These are phyloP conservation scores for Apeltes quadracus DNA, from an alignment of 2,113 vertebrate genomes.

Conservation along the genomic window DNA sequence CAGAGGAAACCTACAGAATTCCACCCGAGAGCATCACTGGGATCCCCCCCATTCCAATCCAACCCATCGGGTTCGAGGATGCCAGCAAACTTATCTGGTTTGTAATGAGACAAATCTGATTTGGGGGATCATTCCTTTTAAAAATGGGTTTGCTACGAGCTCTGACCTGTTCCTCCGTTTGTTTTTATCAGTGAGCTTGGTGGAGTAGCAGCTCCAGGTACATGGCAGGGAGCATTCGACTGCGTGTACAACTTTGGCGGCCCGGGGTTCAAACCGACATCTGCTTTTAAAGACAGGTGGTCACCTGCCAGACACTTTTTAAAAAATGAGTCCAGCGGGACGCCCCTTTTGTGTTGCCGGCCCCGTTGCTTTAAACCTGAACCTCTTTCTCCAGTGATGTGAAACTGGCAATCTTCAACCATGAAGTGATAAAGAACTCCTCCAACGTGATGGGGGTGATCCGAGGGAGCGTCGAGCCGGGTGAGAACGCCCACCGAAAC, in stretches of 20 bases:
- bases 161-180: background rate
- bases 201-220: slow-evolving; percentile 48
- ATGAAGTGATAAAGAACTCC: slow-evolving; percentile 74
- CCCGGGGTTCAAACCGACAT: slow-evolving; percentile 79
- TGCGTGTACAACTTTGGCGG: slow-evolving; percentile 85
- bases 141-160: background rate
- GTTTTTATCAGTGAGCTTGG: slow-evolving; percentile 75
- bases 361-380: background rate
- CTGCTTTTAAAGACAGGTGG: slow-evolving; percentile 73
- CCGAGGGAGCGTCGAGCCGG: slow-evolving; percentile 87
- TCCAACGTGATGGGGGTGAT: slow-evolving; percentile 91
- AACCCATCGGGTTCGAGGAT: slow-evolving; percentile 89
- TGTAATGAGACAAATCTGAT: slow-evolving; percentile 40
- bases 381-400: slow-evolving; percentile 79
- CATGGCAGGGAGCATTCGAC: slow-evolving; percentile 85
- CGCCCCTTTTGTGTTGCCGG: background rate
- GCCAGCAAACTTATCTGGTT: slow-evolving; percentile 87
- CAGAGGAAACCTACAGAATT: slow-evolving; percentile 83
- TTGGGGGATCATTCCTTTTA: background rate
- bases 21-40: slow-evolving; percentile 67
- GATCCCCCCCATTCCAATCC: slow-evolving; percentile 86
- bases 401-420: slow-evolving; percentile 82
- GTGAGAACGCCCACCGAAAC: slow-evolving; percentile 64
- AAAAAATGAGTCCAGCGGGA: background rate
- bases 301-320: background rate